Base-by-base conservation (phyloP, 1,140 invertebrate genomes). In the Solenopsis invicta region DNA sequence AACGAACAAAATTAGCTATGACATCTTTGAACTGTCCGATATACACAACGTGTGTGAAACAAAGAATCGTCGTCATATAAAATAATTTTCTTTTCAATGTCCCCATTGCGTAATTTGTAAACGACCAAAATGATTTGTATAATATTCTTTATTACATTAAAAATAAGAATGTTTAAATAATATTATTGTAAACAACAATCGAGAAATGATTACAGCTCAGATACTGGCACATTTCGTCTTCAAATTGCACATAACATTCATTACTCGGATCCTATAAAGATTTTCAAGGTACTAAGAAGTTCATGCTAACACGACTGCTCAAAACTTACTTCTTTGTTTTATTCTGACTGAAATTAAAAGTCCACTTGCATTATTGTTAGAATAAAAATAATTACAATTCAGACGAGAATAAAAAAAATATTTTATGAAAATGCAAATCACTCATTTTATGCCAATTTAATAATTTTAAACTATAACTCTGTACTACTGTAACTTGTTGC, bases 41-140 rank as follows among this genome's bases (percentile, higher is more conserved):
- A 10, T 75, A 75, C 29, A 41, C 67, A 72, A 82, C 24, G 48
- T 29, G 24, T 54, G 37, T 78, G 54, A 66, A 72, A 8, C 21
- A 21, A 29, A 76, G 16, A 54, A 52, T 61, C 56, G 56, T 54
- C 48, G 4, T 9, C 29, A 29, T 29, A 37, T 52, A 67, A 71
- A 21, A 77, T 37, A 67, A 37, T 34, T 16, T 67, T 69, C 13
- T 34, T 56, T 75, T 37, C 29, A 41, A 88, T 37, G 41, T 82
- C 64, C 89, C 87, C 84, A 87, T 91, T 91, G 77, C 88, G 90
- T 91, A 91, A 91, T 91, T 91, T 91, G 24, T 66, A 69, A 87
- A 85, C 90, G 86, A 91, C 90, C 67, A 50, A 76, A 45, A 64
- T 34, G 13, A 88, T 85, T 48, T 62, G 59, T 74, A 56, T 72